Percentiles rank a stretch among this genome's conserved stretches.
phyloP scores from a whole-genome alignment of 2,888 invertebrate species.

The Empis stercorea region DNA sequence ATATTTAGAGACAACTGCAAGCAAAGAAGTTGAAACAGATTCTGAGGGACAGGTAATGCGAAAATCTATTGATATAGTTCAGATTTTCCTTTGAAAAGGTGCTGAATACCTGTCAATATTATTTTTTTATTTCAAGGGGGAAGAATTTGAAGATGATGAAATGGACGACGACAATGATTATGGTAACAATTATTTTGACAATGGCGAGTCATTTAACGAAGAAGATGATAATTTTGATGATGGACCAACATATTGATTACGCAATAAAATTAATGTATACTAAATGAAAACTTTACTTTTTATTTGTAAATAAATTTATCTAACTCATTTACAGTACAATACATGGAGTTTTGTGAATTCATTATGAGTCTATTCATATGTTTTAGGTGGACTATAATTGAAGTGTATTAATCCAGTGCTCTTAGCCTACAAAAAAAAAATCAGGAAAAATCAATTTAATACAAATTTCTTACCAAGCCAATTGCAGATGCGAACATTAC shows the following conservation, averaged over 20 bases:
- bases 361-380: constrained; percentile 37
- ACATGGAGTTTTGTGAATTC: background rate
- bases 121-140: constrained; percentile 9
- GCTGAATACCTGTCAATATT: background rate
- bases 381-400: constrained; percentile 49
- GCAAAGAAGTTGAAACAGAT: constrained; percentile 51
- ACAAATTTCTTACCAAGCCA: constrained; percentile 23
- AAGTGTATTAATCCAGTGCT: constrained; percentile 47
- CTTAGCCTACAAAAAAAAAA: constrained; percentile 40
- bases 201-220: constrained; percentile 75
- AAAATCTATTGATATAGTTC: constrained; percentile 20
- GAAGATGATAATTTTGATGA: constrained; percentile 78
- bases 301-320: background rate
- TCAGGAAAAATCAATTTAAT: constrained; percentile 9
- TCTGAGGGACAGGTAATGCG: constrained; percentile 31
- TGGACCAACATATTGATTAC: constrained; percentile 57
- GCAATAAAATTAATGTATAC: constrained; percentile 5
- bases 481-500: constrained; percentile 32
- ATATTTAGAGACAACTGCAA: constrained; percentile 39
- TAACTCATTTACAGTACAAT: no score
- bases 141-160: constrained; percentile 50
- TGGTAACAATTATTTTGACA: constrained; percentile 76
- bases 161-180: constrained; percentile 84
- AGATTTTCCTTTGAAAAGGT: no score
- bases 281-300: background rate